Evolutionary conservation across 2,888 invertebrate genomes (phyloP).

Genomic region (Drosophila paucipuncta): DNA sequence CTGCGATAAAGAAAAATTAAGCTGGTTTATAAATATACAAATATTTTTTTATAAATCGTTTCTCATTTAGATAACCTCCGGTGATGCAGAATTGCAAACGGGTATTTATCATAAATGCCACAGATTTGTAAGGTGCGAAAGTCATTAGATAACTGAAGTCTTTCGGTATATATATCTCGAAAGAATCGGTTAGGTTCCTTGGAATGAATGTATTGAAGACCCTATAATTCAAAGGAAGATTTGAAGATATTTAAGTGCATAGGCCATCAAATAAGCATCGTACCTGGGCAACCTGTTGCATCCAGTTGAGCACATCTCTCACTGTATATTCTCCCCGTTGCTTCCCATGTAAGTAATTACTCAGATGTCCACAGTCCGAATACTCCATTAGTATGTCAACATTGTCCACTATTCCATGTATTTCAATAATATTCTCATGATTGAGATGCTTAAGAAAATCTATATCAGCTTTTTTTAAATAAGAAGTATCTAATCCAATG

Average conservation of each 20-base stretch:
- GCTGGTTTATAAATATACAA: neutral
- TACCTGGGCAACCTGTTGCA: neutral
- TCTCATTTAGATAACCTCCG: slow-evolving; percentile 3
- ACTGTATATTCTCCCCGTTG: neutral
- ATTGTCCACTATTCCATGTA: neutral
- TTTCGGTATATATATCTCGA: neutral
- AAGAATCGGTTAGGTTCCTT: neutral
- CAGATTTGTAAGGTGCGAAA: slow-evolving; percentile 1
- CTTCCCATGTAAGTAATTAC: neutral
- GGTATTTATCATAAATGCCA: neutral
- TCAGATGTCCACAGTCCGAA: neutral
- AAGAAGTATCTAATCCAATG: too few species aligned
- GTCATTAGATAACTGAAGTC: neutral
- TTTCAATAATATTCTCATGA: neutral
- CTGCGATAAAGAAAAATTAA: neutral
- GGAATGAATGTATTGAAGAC: neutral
- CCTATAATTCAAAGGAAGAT: neutral
- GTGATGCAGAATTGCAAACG: neutral
- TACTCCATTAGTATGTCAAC: fast-evolving
- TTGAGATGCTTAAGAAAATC: neutral
- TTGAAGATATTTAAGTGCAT: neutral
- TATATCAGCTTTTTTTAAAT: neutral
- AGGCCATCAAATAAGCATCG: neutral
- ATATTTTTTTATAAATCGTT: neutral
- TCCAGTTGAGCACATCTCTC: neutral